Evolutionary conservation across 2,888 invertebrate genomes (phyloP).

Genomic region (Lacanobia wlatinum): DNA sequence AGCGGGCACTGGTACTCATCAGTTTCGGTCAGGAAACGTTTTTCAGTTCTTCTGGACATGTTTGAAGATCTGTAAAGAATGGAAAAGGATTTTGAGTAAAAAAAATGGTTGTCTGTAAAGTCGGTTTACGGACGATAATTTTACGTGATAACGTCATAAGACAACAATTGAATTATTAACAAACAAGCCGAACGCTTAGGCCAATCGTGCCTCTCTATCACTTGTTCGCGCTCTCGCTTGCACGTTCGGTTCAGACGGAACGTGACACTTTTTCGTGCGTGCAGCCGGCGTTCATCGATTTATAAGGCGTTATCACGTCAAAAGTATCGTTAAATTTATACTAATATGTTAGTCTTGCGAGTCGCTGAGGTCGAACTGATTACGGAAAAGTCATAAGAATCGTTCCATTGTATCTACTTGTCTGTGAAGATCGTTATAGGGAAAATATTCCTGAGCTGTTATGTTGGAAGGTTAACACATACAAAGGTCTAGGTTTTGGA

Average conservation of each 20-base stretch:
- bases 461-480: slow-evolving; percentile 20
- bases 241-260: too few species aligned
- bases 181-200: too few species aligned
- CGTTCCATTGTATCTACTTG: neutral
- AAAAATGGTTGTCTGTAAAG: too few species aligned
- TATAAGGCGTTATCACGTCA: too few species aligned
- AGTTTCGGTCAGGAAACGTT: slow-evolving; percentile 90
- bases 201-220: too few species aligned
- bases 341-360: neutral
- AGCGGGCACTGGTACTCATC: slow-evolving; percentile 92
- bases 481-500: neutral
- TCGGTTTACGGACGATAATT: too few species aligned
- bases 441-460: slow-evolving; percentile 35
- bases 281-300: too few species aligned
- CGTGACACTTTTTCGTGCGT: too few species aligned
- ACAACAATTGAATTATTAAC: too few species aligned
- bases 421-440: slow-evolving; percentile 1
- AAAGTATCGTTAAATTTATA: too few species aligned
- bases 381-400: slow-evolving; percentile 19
- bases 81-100: neutral
- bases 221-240: too few species aligned
- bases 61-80: slow-evolving; percentile 44
- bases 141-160: too few species aligned
- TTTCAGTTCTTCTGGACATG: slow-evolving; percentile 83
- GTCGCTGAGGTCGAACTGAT: neutral